A percentile compares a stretch with the other conserved stretches of the same genome.
Evolutionary conservation across 2,797 vertebrate species (phyloP).

Genomic region (Bovichtus variegatus): DNA sequence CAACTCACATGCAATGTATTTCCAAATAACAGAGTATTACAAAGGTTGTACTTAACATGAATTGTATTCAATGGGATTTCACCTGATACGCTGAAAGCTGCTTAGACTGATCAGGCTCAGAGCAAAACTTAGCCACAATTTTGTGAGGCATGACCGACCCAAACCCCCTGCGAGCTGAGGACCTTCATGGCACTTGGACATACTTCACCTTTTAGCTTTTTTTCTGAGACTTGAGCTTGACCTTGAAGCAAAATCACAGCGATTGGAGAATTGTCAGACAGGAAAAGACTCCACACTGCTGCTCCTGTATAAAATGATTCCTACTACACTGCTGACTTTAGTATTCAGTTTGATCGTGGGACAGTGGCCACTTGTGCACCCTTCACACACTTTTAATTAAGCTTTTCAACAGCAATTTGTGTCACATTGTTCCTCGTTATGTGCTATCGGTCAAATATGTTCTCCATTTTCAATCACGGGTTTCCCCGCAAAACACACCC

Average conservation of each 20-base stretch:
- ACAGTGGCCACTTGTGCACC: neutral
- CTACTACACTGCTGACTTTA: neutral
- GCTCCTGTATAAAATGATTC: constrained; percentile 5
- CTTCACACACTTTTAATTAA: constrained; percentile 17
- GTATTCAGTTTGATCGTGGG: neutral
- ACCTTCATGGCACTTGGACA: constrained; percentile 17
- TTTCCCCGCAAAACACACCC: neutral
- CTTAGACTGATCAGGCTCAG: constrained; percentile 76
- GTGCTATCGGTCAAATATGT: constrained; percentile 6
- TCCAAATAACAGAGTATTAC: constrained; percentile 19
- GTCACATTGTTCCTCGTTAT: neutral
- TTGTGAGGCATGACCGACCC: constrained; percentile 58
- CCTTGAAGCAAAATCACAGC: constrained; percentile 20
- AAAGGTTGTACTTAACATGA: constrained; percentile 48
- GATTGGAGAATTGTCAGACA: constrained; percentile 1
- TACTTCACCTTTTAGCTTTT: constrained; percentile 39
- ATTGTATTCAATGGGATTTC: constrained; percentile 69
- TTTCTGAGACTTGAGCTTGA: constrained; percentile 30
- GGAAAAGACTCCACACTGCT: neutral
- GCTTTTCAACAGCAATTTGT: neutral
- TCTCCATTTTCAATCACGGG: constrained; percentile 3
- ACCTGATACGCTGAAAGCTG: constrained; percentile 70
- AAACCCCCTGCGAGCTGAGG: constrained; percentile 28
- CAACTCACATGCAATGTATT: constrained; percentile 41
- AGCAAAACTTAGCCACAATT: constrained; percentile 63